Evolutionary conservation across 1,140 invertebrate species (phyloP).

Genomic region (Melanaphis sacchari): DNA sequence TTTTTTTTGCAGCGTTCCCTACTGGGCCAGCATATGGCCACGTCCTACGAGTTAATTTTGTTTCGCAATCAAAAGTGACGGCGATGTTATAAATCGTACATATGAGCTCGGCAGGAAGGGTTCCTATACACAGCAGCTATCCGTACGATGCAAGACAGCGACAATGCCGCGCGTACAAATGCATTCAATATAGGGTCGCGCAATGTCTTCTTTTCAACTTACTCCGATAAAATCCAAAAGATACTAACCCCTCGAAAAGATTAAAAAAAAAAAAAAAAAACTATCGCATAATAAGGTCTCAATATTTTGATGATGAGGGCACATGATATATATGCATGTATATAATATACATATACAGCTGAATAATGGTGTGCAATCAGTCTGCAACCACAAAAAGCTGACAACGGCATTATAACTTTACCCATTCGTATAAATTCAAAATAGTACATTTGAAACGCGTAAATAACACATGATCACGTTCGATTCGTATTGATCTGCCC

Average conservation of each 20-base stretch:
- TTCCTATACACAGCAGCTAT: neutral
- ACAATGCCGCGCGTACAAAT: neutral
- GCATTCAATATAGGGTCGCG: neutral
- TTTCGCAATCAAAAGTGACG: constrained; percentile 24
- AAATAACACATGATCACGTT: neutral
- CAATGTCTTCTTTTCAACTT: constrained; percentile 17
- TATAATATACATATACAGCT: neutral
- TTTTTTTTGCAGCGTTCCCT: neutral
- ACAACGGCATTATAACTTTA: neutral
- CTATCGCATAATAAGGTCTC: constrained; percentile 9
- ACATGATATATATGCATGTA: neutral
- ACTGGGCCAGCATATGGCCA: constrained; percentile 20
- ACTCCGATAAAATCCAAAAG: neutral
- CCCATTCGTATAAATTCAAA: neutral
- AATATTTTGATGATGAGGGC: neutral
- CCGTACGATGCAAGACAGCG: neutral
- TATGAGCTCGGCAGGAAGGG: neutral
- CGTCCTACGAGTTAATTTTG: constrained; percentile 15
- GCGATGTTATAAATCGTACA: constrained; percentile 18
- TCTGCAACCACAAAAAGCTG: constrained; percentile 18
- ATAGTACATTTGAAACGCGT: neutral
- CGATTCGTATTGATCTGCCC: neutral
- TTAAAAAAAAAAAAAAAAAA: constrained; percentile 19
- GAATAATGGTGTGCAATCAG: constrained; percentile 19
- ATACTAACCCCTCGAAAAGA: constrained; percentile 13